These are phyloP conservation scores for Sphaerolaimus hirsutus DNA, from an alignment of 2,888 invertebrate species.

Conservation along the genomic window DNA sequence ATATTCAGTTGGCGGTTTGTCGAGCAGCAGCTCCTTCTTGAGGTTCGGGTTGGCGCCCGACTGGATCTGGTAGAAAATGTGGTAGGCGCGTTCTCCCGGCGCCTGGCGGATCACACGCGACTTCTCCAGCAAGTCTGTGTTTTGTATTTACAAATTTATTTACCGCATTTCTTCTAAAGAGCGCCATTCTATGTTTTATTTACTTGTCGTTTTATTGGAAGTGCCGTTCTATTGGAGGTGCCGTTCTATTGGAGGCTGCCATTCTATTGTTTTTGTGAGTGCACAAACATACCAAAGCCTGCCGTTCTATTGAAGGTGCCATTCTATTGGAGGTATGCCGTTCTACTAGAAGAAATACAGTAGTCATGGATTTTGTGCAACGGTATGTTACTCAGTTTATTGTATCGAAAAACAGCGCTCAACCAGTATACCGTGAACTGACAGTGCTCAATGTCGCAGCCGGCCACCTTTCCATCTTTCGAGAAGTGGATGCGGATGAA, in stretches of 20 bases:
- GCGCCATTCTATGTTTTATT: neutral
- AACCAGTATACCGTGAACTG: too few relatives aligned
- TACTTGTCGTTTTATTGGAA: too few relatives aligned
- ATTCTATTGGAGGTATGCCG: too few relatives aligned
- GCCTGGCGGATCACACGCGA: constrained; percentile 96
- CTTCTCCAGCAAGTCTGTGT: constrained; percentile 84
- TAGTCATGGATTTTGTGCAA: too few relatives aligned
- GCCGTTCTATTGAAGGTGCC: too few relatives aligned
- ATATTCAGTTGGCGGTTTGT: constrained; percentile 58
- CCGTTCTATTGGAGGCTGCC: too few relatives aligned
- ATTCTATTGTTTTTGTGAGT: too few relatives aligned
- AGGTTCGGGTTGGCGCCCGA: constrained; percentile 43
- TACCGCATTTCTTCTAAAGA: neutral
- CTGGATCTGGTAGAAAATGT: constrained; percentile 99
- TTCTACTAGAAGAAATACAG: too few relatives aligned
- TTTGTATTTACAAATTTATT: neutral
- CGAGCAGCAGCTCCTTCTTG: neutral
- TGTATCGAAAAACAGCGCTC: too few relatives aligned
- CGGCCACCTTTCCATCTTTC: constrained; percentile 90
- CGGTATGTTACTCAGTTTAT: too few relatives aligned
- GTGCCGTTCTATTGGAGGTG: too few relatives aligned
- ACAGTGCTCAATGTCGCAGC: constrained; percentile 99
- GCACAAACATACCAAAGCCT: too few relatives aligned
- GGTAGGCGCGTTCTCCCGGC: constrained; percentile 83
- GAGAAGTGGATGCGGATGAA: constrained; percentile 99